Base-by-base conservation (phyloP, 2,113 vertebrate genomes). In the Xiphophorus hellerii region DNA sequence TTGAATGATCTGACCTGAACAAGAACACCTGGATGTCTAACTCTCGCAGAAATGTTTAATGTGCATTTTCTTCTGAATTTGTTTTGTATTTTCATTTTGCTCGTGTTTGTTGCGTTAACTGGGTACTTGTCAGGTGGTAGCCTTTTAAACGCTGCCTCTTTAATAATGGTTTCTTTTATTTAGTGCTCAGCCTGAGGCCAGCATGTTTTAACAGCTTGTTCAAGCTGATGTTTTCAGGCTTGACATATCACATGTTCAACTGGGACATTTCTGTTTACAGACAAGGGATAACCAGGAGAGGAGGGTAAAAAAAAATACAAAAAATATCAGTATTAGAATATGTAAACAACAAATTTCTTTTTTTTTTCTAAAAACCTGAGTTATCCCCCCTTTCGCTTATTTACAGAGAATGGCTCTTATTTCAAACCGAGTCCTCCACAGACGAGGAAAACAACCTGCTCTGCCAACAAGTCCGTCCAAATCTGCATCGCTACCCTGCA, bases 81-180 rank as follows among this genome's bases (percentile, higher is more conserved):
- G 35, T 37, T 48, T 48, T 48, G 17, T 5, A 20, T 48, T 17
- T 25, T 8, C 51, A n/a, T 11, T 58, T 58, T 58, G 8, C 25
- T n/a, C 25, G 20, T 58, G 51, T 58, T n/a, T n/a, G 25, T n/a
- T 58, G 2, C 8, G 25, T 58, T 25, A n/a, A 58, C 28, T 58
- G 51, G 51, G 20, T n/a, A n/a, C 25, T n/a, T 58, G 51, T 91
- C 89, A 89, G 88, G 83, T 84, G 87, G 75, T 77, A 17, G 66
- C 61, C 54, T 78, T 78, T 85, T 51, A 68, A 22, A 66, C 20
- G 29, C 70, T 83, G 35, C 13, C 69, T n/a, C 0, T 69, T 37
- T 79, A 1, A 90, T 83, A 90, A 90, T 62, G 80, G 69, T 69
- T 37, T 83, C 88, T 88, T 90, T 91, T 66, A 87, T 81, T 76